phyloP scores from a whole-genome alignment of 2,113 vertebrate genomes.

The Podilymbus podiceps region DNA sequence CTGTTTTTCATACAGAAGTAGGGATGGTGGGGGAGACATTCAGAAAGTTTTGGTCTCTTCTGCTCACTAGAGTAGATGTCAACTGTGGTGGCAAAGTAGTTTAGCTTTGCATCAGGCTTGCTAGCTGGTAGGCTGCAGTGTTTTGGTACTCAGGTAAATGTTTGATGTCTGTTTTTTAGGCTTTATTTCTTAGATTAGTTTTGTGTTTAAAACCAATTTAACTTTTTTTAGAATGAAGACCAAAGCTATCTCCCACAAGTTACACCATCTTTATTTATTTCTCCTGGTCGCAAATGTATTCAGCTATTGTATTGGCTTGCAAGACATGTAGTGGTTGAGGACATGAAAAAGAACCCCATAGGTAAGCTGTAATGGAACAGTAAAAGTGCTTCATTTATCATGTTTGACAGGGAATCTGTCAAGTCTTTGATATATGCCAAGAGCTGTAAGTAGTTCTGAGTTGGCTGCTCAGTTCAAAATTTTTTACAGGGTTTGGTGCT shows the following conservation, averaged over 20 bases:
- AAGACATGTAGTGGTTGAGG: slow-evolving; percentile 74
- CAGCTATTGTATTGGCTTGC: slow-evolving; percentile 77
- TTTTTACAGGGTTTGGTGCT: neutral
- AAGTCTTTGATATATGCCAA: neutral
- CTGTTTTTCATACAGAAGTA: rapidly evolving
- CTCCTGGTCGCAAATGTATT: slow-evolving; percentile 79
- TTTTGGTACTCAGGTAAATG: neutral
- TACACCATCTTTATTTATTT: slow-evolving; percentile 79
- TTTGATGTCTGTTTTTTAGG: neutral
- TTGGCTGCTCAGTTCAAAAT: neutral
- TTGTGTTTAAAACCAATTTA: neutral
- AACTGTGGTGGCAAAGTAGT: neutral
- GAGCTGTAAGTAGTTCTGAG: neutral
- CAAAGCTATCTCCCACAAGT: slow-evolving; percentile 68
- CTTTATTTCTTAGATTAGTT: neutral
- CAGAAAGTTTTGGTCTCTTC: neutral
- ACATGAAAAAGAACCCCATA: slow-evolving; percentile 73
- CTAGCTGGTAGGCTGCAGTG: neutral
- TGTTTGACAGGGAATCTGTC: neutral
- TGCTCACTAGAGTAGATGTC: neutral
- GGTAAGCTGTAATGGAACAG: slow-evolving; percentile 69
- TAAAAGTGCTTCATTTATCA: neutral
- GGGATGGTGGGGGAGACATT: neutral
- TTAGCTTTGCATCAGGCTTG: neutral
- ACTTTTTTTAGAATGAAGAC: slow-evolving; percentile 66